Conservation (phyloP, 2,113 vertebrate species). For the Gavialis gangeticus region DNA sequence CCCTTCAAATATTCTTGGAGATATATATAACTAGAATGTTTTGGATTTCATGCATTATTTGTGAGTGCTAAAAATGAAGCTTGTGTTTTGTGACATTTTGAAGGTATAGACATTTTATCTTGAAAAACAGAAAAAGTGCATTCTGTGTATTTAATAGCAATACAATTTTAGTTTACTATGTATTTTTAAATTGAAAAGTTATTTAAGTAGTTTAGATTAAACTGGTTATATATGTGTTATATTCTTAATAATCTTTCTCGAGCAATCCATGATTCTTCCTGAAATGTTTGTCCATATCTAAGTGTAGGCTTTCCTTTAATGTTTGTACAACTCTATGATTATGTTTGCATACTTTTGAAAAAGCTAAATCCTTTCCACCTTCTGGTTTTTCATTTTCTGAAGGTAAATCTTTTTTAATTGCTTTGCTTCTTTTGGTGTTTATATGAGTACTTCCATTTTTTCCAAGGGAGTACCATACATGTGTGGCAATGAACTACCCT, state of each 20-base stretch:
- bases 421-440: conserved; percentile 67
- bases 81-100: conserved; percentile 3
- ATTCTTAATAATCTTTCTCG: neutral
- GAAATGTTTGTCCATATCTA: too few species aligned
- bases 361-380: neutral
- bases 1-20: neutral
- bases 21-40: neutral
- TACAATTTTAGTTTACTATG: neutral
- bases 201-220: neutral
- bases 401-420: conserved; percentile 65
- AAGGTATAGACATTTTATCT: neutral
- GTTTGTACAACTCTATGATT: neutral
- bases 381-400: neutral
- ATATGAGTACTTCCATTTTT: conserved; percentile 5
- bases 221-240: neutral
- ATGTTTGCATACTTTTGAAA: neutral
- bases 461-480: conserved; percentile 61
- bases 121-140: conserved; percentile 12
- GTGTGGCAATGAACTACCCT: conserved; percentile 79
- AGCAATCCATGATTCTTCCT: neutral
- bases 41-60: neutral
- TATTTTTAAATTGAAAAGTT: conserved; percentile 1
- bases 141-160: neutral
- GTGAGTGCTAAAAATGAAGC: neutral
- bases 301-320: neutral